These are phyloP conservation scores for Actenoides hombroni DNA, from an alignment of 2,113 vertebrate genomes.

Conservation along the genomic window DNA sequence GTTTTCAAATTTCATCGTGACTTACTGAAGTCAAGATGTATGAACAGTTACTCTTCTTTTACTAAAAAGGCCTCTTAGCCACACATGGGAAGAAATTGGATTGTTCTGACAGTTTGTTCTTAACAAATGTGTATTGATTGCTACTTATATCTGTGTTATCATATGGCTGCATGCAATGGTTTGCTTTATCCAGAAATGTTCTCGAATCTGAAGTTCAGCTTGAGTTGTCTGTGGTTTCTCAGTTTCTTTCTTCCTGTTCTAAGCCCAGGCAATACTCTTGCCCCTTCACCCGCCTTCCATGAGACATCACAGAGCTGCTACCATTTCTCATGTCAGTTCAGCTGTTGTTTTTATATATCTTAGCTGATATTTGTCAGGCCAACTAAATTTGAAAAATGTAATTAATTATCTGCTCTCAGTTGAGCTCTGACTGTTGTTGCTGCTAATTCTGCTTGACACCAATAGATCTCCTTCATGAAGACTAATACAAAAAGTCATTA, in stretches of 20 bases:
- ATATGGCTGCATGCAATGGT: background rate
- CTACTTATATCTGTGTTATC: background rate
- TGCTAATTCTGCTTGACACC: background rate
- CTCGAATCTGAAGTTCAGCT: background rate
- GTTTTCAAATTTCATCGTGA: background rate
- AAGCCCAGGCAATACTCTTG: rapidly evolving
- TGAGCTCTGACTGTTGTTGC: background rate
- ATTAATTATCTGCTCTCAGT: background rate
- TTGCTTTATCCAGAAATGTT: background rate
- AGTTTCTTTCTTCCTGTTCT: background rate
- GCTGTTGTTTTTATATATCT: background rate
- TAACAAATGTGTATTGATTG: background rate
- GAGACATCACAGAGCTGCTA: background rate
- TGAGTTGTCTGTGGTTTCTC: background rate
- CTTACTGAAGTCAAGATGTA: background rate
- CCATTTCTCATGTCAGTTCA: background rate
- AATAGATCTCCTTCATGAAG: background rate
- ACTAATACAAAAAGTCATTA: background rate
- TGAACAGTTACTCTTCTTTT: background rate
- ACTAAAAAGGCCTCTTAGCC: background rate
- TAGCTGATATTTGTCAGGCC: background rate
- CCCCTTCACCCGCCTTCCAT: background rate
- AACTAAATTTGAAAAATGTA: background rate
- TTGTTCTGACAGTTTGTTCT: background rate
- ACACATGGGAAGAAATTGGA: background rate